phyloP scores from a whole-genome alignment of 2,888 invertebrate species.

The Girardia tigrina region DNA sequence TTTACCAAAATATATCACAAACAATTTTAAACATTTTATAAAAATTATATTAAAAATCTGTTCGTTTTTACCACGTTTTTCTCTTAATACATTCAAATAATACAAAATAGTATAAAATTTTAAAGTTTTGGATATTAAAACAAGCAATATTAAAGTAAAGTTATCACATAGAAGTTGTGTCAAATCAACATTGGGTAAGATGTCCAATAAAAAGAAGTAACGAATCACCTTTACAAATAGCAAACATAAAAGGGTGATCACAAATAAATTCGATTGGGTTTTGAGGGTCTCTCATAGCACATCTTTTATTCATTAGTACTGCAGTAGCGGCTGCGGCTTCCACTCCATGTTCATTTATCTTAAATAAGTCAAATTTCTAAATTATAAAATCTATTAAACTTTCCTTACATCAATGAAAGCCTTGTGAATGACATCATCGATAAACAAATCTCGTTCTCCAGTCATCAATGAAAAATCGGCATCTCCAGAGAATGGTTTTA shows the following conservation, averaged over 20 bases:
- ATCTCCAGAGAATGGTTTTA: neutral
- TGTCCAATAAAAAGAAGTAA: neutral
- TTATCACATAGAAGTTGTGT: too few species aligned
- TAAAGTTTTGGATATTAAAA: too few species aligned
- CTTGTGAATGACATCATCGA: neutral
- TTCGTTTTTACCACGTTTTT: too few species aligned
- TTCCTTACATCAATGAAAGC: conserved; percentile 12
- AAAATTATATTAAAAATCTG: too few species aligned
- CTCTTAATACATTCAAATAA: too few species aligned
- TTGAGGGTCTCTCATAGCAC: neutral
- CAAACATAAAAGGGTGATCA: neutral
- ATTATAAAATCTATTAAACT: too few species aligned
- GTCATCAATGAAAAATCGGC: neutral
- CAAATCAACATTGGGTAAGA: neutral
- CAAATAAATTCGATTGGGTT: neutral
- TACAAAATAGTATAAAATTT: too few species aligned
- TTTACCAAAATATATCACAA: too few species aligned
- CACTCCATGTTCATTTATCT: neutral
- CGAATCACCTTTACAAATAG: neutral
- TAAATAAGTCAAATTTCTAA: too few species aligned
- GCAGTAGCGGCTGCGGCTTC: neutral
- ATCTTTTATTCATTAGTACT: neutral
- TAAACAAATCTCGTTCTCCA: neutral
- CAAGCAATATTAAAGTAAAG: too few species aligned
- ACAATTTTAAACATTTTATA: too few species aligned